Evolutionary conservation across 2,888 invertebrate species (phyloP), one percentile per base, ranked within the genome.

Genomic region (Adelognathus sp.): DNA sequence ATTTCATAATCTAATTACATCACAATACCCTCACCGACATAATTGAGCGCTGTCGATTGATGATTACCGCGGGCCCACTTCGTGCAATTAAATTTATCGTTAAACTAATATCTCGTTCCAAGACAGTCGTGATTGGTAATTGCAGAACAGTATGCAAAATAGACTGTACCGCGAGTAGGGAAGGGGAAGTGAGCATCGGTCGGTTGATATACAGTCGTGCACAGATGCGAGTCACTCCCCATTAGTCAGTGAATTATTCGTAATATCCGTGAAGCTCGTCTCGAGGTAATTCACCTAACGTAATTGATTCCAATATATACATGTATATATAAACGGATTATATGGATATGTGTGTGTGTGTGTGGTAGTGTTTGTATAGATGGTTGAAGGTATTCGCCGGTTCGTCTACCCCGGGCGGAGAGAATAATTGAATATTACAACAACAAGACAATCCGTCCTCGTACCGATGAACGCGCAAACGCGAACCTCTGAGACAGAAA

Each of bases 211-310:
- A 54, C 27, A 39, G n/a, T 21, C 9, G 36, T 7, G 9, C 46
- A 16, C 67, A 73, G 72, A 77, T 72, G 70, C 64, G 27, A 52
- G 24, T 75, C 63, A 52, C 41, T 31, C 58, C n/a, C 52, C 44
- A 74, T 78, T 74, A 74, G 64, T 78, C 58, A 64, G 44, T 70
- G 70, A 79, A 79, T 79, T 79, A 63, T 74, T 70, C 44, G 70
- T 74, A 70, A 41, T 64, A 74, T 70, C 70, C 69, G 66, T 50
- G 21, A 31, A 31, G 18, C 14, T 16, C 44, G 31, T 70, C 69
- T 74, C 36, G 61, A 56, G 64, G 70, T 69, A 79, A 79, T 66
- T 50, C 58, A 50, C 44, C 24, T 44, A 60, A 60, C 46, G 63
- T 58, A 69, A 75, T 75, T 69, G 75, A 72, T 72, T 72, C 33